Evolutionary conservation across 2,888 invertebrate species (phyloP), one percentile per base, ranked within the genome.

Genomic region (Thumatha senex): DNA sequence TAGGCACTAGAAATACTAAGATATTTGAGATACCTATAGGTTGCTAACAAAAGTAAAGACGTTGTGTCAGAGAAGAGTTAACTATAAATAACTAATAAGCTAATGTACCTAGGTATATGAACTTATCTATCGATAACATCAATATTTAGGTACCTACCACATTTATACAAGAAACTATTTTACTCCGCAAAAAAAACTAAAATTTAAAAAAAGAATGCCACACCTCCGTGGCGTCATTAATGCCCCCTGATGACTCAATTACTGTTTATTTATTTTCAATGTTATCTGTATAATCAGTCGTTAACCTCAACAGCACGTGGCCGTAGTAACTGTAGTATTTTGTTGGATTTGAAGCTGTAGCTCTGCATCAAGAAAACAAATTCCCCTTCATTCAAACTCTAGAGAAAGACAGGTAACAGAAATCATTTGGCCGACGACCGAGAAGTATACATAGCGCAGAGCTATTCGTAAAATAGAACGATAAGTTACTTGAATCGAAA

Each of bases 391-490:
- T 91, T 91, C 89, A 90, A 86, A 82, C 88, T 88, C 82, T 90
- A 90, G 91, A 91, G 86, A 86, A 91, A 91, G 91, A 91, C 89
- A 89, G 91, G 83, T 84, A 89, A 87, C 89, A 80, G 86, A 84
- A 90, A 83, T 89, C 83, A 82, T 86, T 89, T 89, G 82, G 88
- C 80, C 82, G 84, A 81, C 88, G 91, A 91, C 90, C 83, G 91
- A 91, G 91, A 91, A 90, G 91, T 90, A 90, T 89, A 90, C 90
- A 91, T 89, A 89, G 86, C 86, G 79, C 82, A 78, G 87, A 91
- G 91, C 91, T 91, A 90, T 91, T 82, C 88, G 90, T 89, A 89
- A 89, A 90, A 89, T 89, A 89, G 89, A 89, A 89, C 86, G 87
- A 75, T 84, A 80, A 81, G 76, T 85, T 82, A 80, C 61, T 61